Percentiles rank a stretch among this genome's conserved stretches.
These are phyloP conservation scores for Atherix ibis DNA, from an alignment of 2,888 invertebrate genomes.

Conservation along the genomic window DNA sequence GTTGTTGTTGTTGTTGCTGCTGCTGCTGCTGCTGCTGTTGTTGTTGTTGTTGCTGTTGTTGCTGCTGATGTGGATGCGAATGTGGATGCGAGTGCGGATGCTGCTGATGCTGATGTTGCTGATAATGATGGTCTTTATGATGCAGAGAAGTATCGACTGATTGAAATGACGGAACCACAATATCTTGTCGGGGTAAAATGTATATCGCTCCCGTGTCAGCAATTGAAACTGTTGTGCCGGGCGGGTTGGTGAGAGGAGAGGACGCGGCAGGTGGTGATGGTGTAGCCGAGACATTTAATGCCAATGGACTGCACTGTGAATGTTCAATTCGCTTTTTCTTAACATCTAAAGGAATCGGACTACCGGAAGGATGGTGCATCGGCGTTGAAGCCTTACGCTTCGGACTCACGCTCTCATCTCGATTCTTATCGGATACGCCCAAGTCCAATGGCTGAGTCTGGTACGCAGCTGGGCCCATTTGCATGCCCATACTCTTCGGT, in stretches of 20 bases:
- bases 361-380: conserved; percentile 32
- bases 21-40: neutral
- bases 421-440: conserved; percentile 41
- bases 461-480: conserved; percentile 35
- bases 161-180: too few relatives aligned
- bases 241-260: conserved; percentile 47
- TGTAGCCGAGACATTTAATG: conserved; percentile 12
- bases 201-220: too few relatives aligned
- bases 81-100: too few relatives aligned
- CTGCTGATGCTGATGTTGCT: too few relatives aligned
- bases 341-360: conserved; percentile 39
- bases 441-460: conserved; percentile 69
- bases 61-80: too few relatives aligned
- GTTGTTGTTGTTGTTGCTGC: conserved; percentile 3
- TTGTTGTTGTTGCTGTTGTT: conserved; percentile 1
- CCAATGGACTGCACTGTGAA: conserved; percentile 17
- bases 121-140: too few relatives aligned
- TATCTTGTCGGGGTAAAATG: too few relatives aligned
- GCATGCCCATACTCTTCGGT: conserved; percentile 16
- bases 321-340: conserved; percentile 47
- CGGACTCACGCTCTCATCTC: conserved; percentile 34
- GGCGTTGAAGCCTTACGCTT: conserved; percentile 46
- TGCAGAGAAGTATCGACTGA: too few relatives aligned
- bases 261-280: conserved; percentile 21
- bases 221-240: too few relatives aligned